Conservation (phyloP, 2,888 invertebrate species). For the Callimorpha dominula region DNA sequence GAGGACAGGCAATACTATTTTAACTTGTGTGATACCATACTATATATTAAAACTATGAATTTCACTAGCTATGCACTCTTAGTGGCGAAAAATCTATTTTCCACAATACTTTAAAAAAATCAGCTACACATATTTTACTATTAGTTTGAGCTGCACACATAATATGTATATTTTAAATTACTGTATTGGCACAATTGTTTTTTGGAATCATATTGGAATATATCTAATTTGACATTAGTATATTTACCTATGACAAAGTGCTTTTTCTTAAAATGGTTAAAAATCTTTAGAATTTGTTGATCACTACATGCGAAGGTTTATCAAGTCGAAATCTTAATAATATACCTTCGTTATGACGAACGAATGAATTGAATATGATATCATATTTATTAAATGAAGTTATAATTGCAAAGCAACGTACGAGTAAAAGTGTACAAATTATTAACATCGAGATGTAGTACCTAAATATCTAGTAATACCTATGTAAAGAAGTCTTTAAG, state of each 20-base stretch:
- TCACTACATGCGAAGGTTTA: conserved; percentile 44
- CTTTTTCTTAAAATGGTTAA: conserved; percentile 38
- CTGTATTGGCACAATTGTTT: conserved; percentile 37
- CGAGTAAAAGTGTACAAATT: conserved; percentile 42
- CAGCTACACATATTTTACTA: conserved; percentile 31
- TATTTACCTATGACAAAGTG: conserved; percentile 33
- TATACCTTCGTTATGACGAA: conserved; percentile 23
- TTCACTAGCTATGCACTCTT: conserved; percentile 47
- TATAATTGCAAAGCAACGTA: conserved; percentile 35
- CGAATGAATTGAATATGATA: conserved; percentile 24
- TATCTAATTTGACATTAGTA: conserved; percentile 30
- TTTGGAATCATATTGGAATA: conserved; percentile 33
- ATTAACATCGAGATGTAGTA: conserved; percentile 49
- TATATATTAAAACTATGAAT: conserved; percentile 43
- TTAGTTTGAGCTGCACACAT: conserved; percentile 41
- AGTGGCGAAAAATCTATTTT: conserved; percentile 8
- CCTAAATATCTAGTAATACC: conserved; percentile 41
- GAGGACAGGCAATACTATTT: conserved; percentile 24
- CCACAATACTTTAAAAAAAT: conserved; percentile 24
- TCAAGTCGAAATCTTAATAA: conserved; percentile 29
- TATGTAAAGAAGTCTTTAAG: conserved; percentile 53
- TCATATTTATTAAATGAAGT: conserved; percentile 23
- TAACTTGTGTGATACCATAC: conserved; percentile 26
- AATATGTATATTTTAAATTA: conserved; percentile 27
- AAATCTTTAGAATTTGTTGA: conserved; percentile 52